A percentile compares a stretch with the other conserved stretches of the same genome.
Evolutionary conservation across 2,113 vertebrate genomes (phyloP).

Genomic region (Sylvietta virens): DNA sequence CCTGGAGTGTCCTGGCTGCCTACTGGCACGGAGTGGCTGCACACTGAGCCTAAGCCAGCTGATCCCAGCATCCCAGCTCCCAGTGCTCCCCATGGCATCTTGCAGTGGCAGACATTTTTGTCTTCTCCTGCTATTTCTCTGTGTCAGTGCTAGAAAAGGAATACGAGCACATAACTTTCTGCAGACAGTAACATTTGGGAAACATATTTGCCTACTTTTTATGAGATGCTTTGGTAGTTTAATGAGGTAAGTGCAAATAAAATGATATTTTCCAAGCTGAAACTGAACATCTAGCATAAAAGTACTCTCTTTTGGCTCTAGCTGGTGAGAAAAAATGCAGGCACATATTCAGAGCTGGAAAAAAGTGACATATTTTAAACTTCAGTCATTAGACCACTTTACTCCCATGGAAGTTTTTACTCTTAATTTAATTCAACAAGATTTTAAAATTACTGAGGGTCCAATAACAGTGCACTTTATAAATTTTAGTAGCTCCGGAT

Average conservation of each 20-base stretch:
- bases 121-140: not conserved
- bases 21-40: not conserved
- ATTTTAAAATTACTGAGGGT: not conserved
- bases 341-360: not conserved
- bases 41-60: accelerated
- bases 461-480: not conserved
- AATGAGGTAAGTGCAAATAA: not conserved
- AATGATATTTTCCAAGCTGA: not conserved
- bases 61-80: not conserved
- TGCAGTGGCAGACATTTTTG: not conserved
- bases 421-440: not conserved
- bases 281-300: not conserved
- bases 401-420: not conserved
- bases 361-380: not conserved
- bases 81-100: not conserved
- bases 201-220: not conserved
- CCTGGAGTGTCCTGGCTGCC: not conserved
- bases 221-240: not conserved
- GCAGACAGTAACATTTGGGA: not conserved
- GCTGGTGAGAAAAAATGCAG: not conserved
- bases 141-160: not conserved
- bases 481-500: not conserved
- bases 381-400: not conserved
- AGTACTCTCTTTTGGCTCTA: not conserved
- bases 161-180: not conserved